phyloP scores from a whole-genome alignment of 2,113 vertebrate species.

The Eonycteris spelaea region DNA sequence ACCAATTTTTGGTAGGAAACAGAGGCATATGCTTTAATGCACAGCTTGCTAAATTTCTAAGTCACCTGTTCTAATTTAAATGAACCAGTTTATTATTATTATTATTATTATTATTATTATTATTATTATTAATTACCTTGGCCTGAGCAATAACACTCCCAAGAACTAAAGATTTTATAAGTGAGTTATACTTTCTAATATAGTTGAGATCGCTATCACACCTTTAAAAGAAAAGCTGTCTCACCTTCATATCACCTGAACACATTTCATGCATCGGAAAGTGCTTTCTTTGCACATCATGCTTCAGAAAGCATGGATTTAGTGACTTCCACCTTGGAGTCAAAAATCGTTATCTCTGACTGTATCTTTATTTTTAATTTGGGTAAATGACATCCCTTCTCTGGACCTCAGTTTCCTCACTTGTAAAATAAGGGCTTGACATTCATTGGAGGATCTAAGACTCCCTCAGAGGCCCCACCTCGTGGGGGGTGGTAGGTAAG shows the following conservation, averaged over 20 bases:
- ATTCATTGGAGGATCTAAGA: background rate
- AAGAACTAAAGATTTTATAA: background rate
- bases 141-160: background rate
- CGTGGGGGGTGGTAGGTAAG: no score
- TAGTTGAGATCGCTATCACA: background rate
- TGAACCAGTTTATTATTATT: background rate
- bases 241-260: background rate
- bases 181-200: background rate
- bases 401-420: background rate
- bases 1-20: background rate
- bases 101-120: background rate
- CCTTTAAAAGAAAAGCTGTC: background rate
- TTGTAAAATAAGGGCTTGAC: background rate
- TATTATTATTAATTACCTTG: background rate
- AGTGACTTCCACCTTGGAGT: background rate
- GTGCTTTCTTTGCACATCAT: no score
- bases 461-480: background rate
- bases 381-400: background rate
- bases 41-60: background rate
- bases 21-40: background rate
- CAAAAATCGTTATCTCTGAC: background rate
- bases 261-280: no score
- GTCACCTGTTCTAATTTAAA: background rate
- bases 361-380: background rate
- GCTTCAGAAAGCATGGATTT: background rate